phyloP scores from a whole-genome alignment of 2,888 invertebrate species.

The Ochropleura plecta region DNA sequence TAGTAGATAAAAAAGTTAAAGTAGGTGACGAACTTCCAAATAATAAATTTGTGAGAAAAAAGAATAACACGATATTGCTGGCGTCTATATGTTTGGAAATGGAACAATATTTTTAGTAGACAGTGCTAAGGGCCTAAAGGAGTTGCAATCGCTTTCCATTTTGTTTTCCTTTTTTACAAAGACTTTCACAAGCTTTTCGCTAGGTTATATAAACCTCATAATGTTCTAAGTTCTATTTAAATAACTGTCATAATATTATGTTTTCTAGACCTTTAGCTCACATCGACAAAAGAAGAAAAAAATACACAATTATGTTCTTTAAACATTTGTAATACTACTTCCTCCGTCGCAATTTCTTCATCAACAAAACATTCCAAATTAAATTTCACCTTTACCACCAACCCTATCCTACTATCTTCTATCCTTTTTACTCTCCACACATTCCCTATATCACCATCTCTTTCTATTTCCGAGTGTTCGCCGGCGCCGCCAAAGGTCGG shows the following conservation, averaged over 20 bases:
- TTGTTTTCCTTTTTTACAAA: no score
- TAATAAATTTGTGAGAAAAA: no score
- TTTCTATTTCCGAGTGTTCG: constrained; percentile 68
- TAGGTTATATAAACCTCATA: no score
- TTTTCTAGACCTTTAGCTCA: neutral
- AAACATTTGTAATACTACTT: neutral
- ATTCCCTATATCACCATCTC: constrained; percentile 61
- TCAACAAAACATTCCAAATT: neutral
- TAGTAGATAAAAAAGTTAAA: neutral
- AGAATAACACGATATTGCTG: no score
- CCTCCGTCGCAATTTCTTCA: neutral
- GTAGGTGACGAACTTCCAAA: no score
- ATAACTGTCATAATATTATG: no score
- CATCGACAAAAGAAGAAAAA: neutral
- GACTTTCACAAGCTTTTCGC: no score
- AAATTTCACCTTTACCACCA: constrained; percentile 41
- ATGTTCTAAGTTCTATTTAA: no score
- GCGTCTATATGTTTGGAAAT: no score
- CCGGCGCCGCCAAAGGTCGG: constrained; percentile 88
- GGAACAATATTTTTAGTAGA: no score
- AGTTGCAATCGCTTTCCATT: no score
- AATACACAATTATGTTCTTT: neutral
- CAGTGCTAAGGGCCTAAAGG: no score
- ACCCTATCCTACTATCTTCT: constrained; percentile 50
- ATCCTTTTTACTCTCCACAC: constrained; percentile 64